phyloP scores from a whole-genome alignment of 2,888 invertebrate species.

The Drosophila algonquin region DNA sequence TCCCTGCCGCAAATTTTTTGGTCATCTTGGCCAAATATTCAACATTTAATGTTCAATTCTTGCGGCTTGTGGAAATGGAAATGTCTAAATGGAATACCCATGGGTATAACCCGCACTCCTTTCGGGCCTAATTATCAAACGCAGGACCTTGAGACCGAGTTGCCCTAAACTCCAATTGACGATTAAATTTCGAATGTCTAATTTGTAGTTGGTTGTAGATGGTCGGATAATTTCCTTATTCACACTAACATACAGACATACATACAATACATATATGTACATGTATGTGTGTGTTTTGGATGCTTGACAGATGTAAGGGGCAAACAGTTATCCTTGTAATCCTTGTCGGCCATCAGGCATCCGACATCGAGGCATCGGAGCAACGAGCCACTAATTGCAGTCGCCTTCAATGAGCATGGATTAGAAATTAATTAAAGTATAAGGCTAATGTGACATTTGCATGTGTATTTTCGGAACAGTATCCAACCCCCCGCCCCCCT shows the following conservation, averaged over 20 bases:
- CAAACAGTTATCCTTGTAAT: constrained; percentile 60
- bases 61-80: constrained; percentile 6
- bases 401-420: constrained; percentile 58
- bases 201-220: constrained; percentile 66
- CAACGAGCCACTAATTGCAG: constrained; percentile 60
- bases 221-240: constrained; percentile 24
- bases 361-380: constrained; percentile 37
- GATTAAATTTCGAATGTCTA: constrained; percentile 64
- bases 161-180: constrained; percentile 43
- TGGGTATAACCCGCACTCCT: constrained; percentile 6
- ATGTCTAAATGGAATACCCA: constrained; percentile 1
- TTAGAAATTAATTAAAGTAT: constrained; percentile 76
- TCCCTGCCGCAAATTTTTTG: constrained; percentile 14
- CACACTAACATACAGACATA: constrained; percentile 23
- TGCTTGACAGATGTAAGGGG: constrained; percentile 58
- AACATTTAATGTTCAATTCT: constrained; percentile 13
- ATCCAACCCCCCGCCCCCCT: not conserved
- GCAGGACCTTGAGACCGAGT: not conserved
- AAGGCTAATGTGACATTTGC: constrained; percentile 57
- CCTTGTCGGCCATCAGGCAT: constrained; percentile 46
- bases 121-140: constrained; percentile 24
- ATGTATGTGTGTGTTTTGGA: constrained; percentile 15
- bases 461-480: constrained; percentile 23
- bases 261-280: constrained; percentile 6
- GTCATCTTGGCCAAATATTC: constrained; percentile 19